phyloP scores from a whole-genome alignment of 2,888 invertebrate species.

The Agriopis leucophaearia region DNA sequence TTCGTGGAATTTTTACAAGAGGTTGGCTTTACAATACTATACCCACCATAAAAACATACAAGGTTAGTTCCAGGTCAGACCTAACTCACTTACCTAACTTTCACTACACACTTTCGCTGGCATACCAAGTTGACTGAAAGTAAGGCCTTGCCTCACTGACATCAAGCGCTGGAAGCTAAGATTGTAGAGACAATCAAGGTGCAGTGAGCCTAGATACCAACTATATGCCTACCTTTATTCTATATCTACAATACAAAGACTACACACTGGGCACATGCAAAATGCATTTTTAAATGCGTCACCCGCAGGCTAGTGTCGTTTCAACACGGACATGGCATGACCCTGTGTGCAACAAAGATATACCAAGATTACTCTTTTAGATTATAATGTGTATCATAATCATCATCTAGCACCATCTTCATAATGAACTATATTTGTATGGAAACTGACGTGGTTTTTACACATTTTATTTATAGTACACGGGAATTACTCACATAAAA shows the following conservation, averaged over 20 bases:
- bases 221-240: not conserved
- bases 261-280: conserved; percentile 46
- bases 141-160: not conserved
- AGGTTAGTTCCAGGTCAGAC: too few relatives aligned
- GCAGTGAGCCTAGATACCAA: not conserved
- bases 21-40: too few relatives aligned
- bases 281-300: conserved; percentile 62
- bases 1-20: not conserved
- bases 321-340: conserved; percentile 43
- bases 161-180: not conserved
- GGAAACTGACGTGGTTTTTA: too few relatives aligned
- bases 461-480: too few relatives aligned
- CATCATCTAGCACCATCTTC: too few relatives aligned
- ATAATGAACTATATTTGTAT: too few relatives aligned
- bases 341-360: conserved; percentile 12
- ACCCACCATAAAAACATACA: too few relatives aligned
- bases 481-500: too few relatives aligned
- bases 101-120: too few relatives aligned
- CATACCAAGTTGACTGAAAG: not conserved
- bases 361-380: conserved; percentile 2
- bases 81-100: too few relatives aligned
- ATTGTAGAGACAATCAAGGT: not conserved
- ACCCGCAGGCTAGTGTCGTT: conserved; percentile 54
- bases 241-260: not conserved
- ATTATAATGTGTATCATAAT: not conserved